phyloP scores from a whole-genome alignment of 2,888 invertebrate species.

The Orthosia cruda region DNA sequence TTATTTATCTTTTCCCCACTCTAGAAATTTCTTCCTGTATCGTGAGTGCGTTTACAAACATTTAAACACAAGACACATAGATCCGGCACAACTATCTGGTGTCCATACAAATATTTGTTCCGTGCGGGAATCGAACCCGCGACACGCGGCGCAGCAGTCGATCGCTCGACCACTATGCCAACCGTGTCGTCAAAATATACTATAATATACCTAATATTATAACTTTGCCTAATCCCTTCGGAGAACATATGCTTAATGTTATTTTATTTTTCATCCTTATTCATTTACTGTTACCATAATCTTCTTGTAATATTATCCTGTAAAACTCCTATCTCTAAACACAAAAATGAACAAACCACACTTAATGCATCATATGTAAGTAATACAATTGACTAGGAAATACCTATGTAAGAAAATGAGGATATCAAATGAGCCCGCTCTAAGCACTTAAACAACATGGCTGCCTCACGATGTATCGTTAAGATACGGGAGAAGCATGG shows the following conservation, averaged over 20 bases:
- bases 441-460: conserved; percentile 1
- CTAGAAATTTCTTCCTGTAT: background rate
- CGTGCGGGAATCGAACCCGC: too few relatives aligned
- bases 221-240: too few relatives aligned
- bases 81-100: too few relatives aligned
- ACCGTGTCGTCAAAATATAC: too few relatives aligned
- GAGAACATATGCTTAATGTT: too few relatives aligned
- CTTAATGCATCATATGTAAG: background rate
- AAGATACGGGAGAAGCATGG: background rate
- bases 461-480: conserved; percentile 12
- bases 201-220: too few relatives aligned
- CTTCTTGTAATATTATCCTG: background rate
- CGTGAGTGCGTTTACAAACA: background rate
- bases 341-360: background rate
- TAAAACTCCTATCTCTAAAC: background rate
- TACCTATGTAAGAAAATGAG: background rate
- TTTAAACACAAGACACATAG: too few relatives aligned
- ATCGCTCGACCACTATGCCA: too few relatives aligned
- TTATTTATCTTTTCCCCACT: too few relatives aligned
- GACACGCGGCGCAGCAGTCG: too few relatives aligned
- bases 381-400: background rate
- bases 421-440: background rate
- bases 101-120: too few relatives aligned
- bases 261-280: too few relatives aligned
- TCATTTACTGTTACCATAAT: background rate